These are phyloP conservation scores for Ctenicera cuprea DNA, from an alignment of 2,888 invertebrate genomes.

Conservation along the genomic window DNA sequence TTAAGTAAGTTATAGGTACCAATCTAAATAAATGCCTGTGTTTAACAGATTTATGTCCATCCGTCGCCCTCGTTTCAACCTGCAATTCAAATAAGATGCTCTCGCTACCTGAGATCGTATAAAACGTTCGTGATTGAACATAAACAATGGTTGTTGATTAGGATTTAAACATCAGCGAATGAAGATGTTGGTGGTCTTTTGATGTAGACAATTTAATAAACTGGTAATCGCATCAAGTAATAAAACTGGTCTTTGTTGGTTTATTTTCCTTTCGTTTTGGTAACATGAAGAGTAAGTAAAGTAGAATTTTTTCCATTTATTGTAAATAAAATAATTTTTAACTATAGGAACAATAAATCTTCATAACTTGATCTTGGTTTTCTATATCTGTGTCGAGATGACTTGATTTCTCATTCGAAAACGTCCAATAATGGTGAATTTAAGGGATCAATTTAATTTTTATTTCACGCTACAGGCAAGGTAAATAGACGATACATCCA, in stretches of 20 bases:
- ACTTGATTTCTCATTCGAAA: no score
- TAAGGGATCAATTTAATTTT: no score
- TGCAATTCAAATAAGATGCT: constrained; percentile 70
- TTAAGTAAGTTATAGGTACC: constrained; percentile 66
- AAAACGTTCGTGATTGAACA: constrained; percentile 67
- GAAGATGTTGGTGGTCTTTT: constrained; percentile 67
- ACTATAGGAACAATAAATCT: no score
- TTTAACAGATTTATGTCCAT: constrained; percentile 68
- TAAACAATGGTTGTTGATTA: constrained; percentile 71
- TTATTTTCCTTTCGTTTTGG: neutral
- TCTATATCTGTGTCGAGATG: no score
- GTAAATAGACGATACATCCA: no score
- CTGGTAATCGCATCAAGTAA: neutral
- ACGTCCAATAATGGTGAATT: no score
- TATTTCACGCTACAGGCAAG: no score
- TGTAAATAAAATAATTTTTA: no score
- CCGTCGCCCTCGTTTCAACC: constrained; percentile 57
- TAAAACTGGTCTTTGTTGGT: neutral
- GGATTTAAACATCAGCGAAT: constrained; percentile 69
- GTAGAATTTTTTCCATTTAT: no score
- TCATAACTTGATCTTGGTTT: no score
- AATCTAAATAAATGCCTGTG: constrained; percentile 69
- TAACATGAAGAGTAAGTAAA: neutral
- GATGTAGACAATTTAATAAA: constrained; percentile 27
- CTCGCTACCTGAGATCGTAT: constrained; percentile 63